Conservation (phyloP, 2,797 vertebrate genomes). For the Poliocrania exsul region DNA sequence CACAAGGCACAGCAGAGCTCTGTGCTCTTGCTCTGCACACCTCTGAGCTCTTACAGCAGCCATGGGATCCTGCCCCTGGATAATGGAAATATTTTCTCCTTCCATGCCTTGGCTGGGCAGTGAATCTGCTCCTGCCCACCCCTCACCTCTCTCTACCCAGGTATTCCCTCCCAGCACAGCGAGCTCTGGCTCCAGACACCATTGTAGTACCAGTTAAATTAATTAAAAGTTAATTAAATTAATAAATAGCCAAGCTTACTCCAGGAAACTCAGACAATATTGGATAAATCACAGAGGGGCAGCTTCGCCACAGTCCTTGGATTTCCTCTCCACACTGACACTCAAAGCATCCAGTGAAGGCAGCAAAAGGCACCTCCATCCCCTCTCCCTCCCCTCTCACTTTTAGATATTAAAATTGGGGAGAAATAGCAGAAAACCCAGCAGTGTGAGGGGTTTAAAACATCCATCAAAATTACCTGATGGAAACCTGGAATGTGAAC, state of each 20-base stretch:
- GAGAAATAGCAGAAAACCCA: not conserved
- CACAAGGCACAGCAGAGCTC: constrained; percentile 25
- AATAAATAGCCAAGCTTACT: not conserved
- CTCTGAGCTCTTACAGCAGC: not conserved
- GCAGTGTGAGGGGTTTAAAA: not conserved
- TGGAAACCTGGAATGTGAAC: not conserved
- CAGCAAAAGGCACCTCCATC: not conserved
- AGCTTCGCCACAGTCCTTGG: not conserved
- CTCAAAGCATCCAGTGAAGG: not conserved
- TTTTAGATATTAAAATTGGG: not conserved
- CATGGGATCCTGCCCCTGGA: not conserved
- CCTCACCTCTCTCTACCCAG: not conserved
- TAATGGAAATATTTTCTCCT: constrained; percentile 23
- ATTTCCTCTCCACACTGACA: not conserved
- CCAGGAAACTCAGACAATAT: not conserved
- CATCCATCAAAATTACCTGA: constrained; percentile 2
- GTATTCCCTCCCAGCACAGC: not conserved
- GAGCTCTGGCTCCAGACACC: not conserved
- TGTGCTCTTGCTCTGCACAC: not conserved
- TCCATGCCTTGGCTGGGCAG: not conserved
- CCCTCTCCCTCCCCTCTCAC: too few species aligned
- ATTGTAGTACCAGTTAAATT: accelerated
- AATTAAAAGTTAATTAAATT: not conserved
- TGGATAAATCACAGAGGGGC: not conserved
- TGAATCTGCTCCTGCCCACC: not conserved